Conservation (phyloP, 2,113 vertebrate genomes). For the Oostethus manadensis region DNA sequence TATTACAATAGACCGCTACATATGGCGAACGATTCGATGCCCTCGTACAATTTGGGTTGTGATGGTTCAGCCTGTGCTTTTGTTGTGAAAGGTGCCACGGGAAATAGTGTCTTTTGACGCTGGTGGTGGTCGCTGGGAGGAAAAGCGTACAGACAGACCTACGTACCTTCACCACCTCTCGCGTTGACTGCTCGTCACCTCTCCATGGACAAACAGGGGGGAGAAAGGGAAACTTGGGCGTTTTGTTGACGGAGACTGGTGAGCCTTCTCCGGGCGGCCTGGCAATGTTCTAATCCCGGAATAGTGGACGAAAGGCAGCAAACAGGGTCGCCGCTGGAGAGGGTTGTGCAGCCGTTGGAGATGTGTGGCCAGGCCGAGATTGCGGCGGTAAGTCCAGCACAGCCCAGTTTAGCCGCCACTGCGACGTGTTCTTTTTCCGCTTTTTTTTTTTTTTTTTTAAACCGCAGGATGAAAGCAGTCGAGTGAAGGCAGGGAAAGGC, state of each 20-base stretch:
- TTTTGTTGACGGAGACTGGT: conserved; percentile 40
- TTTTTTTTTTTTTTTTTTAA: conserved; percentile 28
- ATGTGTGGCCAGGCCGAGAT: conserved; percentile 73
- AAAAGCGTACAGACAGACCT: conserved; percentile 53
- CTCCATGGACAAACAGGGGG: conserved; percentile 54
- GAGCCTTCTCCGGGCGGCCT: conserved; percentile 19
- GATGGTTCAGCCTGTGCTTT: background rate
- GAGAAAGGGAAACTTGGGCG: conserved; percentile 42
- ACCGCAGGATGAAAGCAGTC: background rate
- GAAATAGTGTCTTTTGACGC: conserved; percentile 4
- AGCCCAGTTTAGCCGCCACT: conserved; percentile 9
- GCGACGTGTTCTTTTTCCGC: conserved; percentile 22
- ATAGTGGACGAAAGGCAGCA: conserved; percentile 14
- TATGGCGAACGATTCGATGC: no score
- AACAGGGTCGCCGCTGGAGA: conserved; percentile 13
- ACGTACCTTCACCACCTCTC: conserved; percentile 50
- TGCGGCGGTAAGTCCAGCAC: conserved; percentile 56
- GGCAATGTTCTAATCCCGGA: conserved; percentile 51
- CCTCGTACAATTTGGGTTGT: no score
- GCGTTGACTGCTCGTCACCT: conserved; percentile 20
- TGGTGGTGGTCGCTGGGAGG: conserved; percentile 35
- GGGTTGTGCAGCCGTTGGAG: conserved; percentile 44
- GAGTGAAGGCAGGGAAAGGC: background rate
- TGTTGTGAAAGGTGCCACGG: conserved; percentile 34
- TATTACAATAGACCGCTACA: no score